Percentiles rank a stretch among this genome's conserved stretches.
Evolutionary conservation across 64 coral and sea anemone genomes (phyloP).

Genomic region (Exaiptasia diaphana): DNA sequence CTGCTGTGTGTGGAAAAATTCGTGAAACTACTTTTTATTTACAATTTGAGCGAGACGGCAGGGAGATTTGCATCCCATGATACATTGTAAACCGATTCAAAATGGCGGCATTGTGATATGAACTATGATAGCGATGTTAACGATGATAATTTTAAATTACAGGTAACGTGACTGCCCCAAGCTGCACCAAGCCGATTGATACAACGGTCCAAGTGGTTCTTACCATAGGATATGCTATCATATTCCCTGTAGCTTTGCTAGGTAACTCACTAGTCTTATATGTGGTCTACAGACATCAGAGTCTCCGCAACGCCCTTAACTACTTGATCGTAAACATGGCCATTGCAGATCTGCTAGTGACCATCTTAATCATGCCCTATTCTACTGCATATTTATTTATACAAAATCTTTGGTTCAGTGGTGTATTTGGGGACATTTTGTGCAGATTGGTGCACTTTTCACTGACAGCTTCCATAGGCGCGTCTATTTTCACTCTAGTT

Average conservation of each 20-base stretch:
- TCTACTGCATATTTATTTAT: slow-evolving; percentile 61
- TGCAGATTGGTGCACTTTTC: slow-evolving; percentile 75
- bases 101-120: too few relatives aligned
- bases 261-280: slow-evolving; percentile 79
- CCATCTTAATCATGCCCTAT: slow-evolving; percentile 78
- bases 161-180: neutral
- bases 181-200: neutral
- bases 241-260: slow-evolving; percentile 77
- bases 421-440: slow-evolving; percentile 61
- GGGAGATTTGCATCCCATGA: too few relatives aligned
- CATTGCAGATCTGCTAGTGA: slow-evolving; percentile 70
- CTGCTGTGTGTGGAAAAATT: too few relatives aligned
- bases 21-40: too few relatives aligned
- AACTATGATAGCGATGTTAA: neutral
- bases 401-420: slow-evolving; percentile 65
- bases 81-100: too few relatives aligned
- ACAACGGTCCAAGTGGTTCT: slow-evolving; percentile 39
- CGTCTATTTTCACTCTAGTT: slow-evolving; percentile 67
- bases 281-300: slow-evolving; percentile 73
- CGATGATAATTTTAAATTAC: neutral
- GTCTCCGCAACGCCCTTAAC: slow-evolving; percentile 71
- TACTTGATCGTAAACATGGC: slow-evolving; percentile 89
- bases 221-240: slow-evolving; percentile 68
- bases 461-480: slow-evolving; percentile 59
- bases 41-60: too few relatives aligned